Evolutionary conservation across 2,888 invertebrate species (phyloP), one percentile per base, ranked within the genome.

Genomic region (Eupithecia insigniata): DNA sequence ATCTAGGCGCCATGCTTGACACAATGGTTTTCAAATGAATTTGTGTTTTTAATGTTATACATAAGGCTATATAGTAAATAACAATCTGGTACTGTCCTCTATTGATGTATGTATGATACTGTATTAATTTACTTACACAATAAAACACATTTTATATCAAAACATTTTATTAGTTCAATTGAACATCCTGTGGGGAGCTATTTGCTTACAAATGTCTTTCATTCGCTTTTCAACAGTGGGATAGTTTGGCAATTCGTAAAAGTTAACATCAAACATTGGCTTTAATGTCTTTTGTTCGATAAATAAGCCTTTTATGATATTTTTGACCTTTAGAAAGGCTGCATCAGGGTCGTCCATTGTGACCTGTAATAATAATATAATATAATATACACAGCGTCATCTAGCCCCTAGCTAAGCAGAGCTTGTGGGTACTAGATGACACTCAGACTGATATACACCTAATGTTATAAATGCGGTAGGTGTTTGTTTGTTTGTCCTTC

Each of bases 1-100:
- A 98, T 93, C 95, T 99, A 87, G 99, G 99, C 81, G 98, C 99
- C 46, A 98, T 99, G 98, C 95, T 99, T 69, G 99, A 99, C 90
- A 94, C 94, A 60, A 93, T 94, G 93, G 93, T 94, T 76, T 94
- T 94, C 83, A 94, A 94, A 92, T 94, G 91, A 94, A 90, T 84
- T 77, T 81, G 79, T 80, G 83, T 79, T 86, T 85, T 80, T 85
- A 82, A 74, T 76, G 71, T 80, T 83, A 82, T 81, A 82, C 78
- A 80, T 87, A 87, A 90, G 89, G 84, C 83, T 88, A 86, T 88
- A 86, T 84, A 86, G 89, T 85, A 76, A 87, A 85, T 87, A 85
- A 83, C 82, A 85, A 85, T 85, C 84, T 85, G 82, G 83, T 88
- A 87, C 82, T 83, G 83, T 84, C 60, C 80, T 84, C 84, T 81